Evolutionary conservation across 2,797 vertebrate species (phyloP), one percentile per base, ranked within the genome.

Genomic region (Euphonia xanthogaster): DNA sequence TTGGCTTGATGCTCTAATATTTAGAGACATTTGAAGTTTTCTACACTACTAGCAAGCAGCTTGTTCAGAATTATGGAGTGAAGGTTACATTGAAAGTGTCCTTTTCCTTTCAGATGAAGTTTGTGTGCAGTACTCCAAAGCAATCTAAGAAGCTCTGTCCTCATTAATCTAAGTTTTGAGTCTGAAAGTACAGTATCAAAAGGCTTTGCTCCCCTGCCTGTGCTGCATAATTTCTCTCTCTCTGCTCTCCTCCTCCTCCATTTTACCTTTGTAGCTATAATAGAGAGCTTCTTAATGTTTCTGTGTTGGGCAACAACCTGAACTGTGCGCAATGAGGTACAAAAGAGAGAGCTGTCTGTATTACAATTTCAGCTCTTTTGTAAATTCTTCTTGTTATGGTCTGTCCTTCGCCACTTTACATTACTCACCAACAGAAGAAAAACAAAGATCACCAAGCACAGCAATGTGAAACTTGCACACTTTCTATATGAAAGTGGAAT

Each of bases 11-110:
- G 71, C 48, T 92, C 84, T 91, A 88, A 85, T 92, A 89, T 48
- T 88, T 58, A 74, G 72, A 90, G 77, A 94, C 5, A n/a, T 93
- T 96, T 96, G 62, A 87, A 66, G 71, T 93, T 87, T 78, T 82
- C 44, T 45, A 65, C 13, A 2, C 76, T 89, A 71, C 45, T 71
- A 94, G 93, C 48, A 78, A 90, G 79, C 91, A 93, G 93, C 70
- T 93, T 83, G 62, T 73, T 95, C 88, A 80, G 75, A 92, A 88
- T 58, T 80, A 3, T 3, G 75, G 73, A 77, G 45, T 85, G 88
- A 96, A 96, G 73, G 89, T 94, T 94, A 97, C 67, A 91, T 53
- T 96, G 87, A 93, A 79, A 70, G 45, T 30, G 75, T 94, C 79
- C 87, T 95, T 96, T 74, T 80, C 81, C 83, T 58, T 90, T 92